These are phyloP conservation scores for Xanthia togata DNA, from an alignment of 2,888 invertebrate genomes.

Conservation along the genomic window DNA sequence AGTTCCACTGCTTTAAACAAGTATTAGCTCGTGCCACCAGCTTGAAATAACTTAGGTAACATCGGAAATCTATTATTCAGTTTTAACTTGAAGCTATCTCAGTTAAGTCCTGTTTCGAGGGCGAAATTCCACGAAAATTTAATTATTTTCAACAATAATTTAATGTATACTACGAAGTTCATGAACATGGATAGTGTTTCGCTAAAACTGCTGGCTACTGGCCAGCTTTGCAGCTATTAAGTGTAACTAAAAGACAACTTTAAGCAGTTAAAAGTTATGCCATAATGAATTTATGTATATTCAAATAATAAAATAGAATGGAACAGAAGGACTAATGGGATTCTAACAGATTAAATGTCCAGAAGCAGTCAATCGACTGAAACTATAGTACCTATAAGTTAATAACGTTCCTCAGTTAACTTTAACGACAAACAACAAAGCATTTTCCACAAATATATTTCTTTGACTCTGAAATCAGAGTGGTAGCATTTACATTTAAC, in stretches of 20 bases:
- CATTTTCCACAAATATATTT: conserved; percentile 36
- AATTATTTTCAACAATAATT: conserved; percentile 31
- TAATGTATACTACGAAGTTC: conserved; percentile 15
- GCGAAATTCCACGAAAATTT: conserved; percentile 19
- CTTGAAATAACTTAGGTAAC: conserved; percentile 33
- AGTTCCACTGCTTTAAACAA: conserved; percentile 44
- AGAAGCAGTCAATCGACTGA: background rate
- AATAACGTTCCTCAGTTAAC: conserved; percentile 4
- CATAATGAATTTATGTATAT: background rate
- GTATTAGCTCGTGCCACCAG: conserved; percentile 39
- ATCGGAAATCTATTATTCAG: conserved; percentile 22
- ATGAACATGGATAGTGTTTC: conserved; percentile 39
- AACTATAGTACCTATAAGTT: background rate
- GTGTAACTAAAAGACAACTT: background rate
- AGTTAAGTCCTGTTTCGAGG: background rate
- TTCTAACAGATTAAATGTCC: background rate
- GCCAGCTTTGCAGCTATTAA: conserved; percentile 20
- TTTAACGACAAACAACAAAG: conserved; percentile 24
- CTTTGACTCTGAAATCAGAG: conserved; percentile 27
- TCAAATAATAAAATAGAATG: background rate
- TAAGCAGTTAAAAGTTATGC: background rate
- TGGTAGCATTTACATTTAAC: conserved; percentile 37
- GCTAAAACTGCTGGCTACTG: conserved; percentile 35
- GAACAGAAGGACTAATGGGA: background rate
- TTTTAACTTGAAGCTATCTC: background rate